Evolutionary conservation across 2,113 vertebrate species (phyloP), one percentile per base, ranked within the genome.

Genomic region (human (Homo sapiens)): DNA sequence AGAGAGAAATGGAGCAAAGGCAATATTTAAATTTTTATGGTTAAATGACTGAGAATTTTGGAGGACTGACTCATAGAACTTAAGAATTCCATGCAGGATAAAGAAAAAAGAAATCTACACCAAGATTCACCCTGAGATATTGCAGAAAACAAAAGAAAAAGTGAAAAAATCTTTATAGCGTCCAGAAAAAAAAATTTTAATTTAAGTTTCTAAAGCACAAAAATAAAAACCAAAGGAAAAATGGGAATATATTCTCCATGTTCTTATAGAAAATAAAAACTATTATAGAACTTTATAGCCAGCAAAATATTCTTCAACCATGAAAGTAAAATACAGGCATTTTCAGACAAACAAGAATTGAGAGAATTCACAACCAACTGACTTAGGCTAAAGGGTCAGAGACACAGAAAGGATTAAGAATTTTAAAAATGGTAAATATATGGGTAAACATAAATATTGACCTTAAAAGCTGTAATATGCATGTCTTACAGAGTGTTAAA

Each of bases 151-250:
- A 68, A 78, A 78, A 70, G 25, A 85, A 86, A 89, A 82, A 80
- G 13, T 35, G 22, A 66, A 57, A 59, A 70, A 81, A 93, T 72
- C 13, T 90, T 94, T 68, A 80, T 55, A 78, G 5, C 6, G 89
- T 25, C 27, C 73, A 82, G 6, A 79, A 25, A 73, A 94, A 43
- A 43, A 89, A 93, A 79, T 32, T 84, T 57, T 50, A 45, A 76
- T 45, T 73, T 73, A 92, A 57, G 92, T 89, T 83, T 90, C 55
- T 90, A 66, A 88, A 73, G 4, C 38, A 23, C 25, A 94, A 90
- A 97, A 84, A 92, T 61, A 4, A 96, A 93, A 93, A 38, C 30
- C 59, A 93, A 91, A 94, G 35, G 38, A 64, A 94, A 35, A 94
- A 16, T 43, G 16, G 10, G 25, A 94, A 96, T 76, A 57, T 45